Conservation (phyloP, 1,140 invertebrate genomes). For the Euwallacea fornicatus region DNA sequence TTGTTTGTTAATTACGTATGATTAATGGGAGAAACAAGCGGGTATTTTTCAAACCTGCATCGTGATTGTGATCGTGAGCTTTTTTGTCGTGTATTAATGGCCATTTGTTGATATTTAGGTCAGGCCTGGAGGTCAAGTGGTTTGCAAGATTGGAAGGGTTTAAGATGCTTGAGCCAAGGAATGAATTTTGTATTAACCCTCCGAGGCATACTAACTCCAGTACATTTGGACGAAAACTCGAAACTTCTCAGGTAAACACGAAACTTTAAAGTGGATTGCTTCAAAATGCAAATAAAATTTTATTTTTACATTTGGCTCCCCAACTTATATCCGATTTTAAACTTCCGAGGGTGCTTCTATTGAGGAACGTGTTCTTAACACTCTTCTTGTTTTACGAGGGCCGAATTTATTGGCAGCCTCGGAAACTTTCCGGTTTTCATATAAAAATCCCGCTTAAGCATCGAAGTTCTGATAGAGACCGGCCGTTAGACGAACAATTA, state of each 20-base stretch:
- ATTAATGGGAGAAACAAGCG: conserved; percentile 21
- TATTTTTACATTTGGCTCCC: conserved; percentile 9
- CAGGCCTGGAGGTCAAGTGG: neutral
- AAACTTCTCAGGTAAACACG: conserved; percentile 14
- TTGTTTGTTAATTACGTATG: conserved; percentile 22
- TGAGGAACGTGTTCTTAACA: conserved; percentile 7
- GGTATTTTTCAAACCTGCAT: conserved; percentile 16
- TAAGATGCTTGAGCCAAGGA: neutral
- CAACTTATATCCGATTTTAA: conserved; percentile 19
- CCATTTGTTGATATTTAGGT: neutral
- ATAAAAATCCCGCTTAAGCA: conserved; percentile 25
- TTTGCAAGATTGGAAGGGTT: neutral
- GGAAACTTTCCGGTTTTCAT: conserved; percentile 4
- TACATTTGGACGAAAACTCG: conserved; percentile 3
- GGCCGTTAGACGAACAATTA: conserved; percentile 23
- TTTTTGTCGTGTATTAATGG: conserved; percentile 12
- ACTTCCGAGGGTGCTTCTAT: conserved; percentile 4
- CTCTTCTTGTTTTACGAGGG: conserved; percentile 3
- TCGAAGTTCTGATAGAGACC: conserved; percentile 20
- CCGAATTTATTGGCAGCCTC: neutral
- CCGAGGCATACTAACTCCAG: neutral
- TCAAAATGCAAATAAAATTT: conserved; percentile 17
- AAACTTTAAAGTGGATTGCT: conserved; percentile 22
- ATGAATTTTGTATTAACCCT: conserved; percentile 1
- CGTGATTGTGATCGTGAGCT: conserved; percentile 18